phyloP scores from a whole-genome alignment of 2,113 vertebrate species.

The Phalacrocorax brasilianus region DNA sequence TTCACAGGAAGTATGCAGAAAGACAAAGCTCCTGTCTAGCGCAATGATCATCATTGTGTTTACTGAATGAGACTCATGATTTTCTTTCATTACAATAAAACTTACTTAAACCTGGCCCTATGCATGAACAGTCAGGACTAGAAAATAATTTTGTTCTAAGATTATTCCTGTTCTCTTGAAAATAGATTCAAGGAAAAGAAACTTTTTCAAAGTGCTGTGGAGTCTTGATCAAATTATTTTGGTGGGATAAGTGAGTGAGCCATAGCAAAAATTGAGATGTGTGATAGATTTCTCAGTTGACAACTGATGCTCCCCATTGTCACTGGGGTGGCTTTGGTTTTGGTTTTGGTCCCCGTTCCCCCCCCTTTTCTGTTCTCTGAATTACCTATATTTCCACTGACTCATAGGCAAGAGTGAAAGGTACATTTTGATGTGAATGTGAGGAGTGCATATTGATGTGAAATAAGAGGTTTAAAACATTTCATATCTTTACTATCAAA shows the following conservation, averaged over 20 bases:
- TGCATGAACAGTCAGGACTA: neutral
- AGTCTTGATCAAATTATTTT: neutral
- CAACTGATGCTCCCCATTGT: neutral
- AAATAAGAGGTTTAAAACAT: neutral
- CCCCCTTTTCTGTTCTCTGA: neutral
- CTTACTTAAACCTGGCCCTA: neutral
- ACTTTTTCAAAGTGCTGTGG: neutral
- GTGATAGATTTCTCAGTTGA: neutral
- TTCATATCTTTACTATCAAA: neutral
- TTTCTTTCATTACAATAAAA: neutral
- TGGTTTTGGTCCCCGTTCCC: too few species aligned
- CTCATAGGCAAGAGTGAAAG: neutral
- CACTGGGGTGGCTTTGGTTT: rapidly evolving
- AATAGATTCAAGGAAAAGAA: neutral
- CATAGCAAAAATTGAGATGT: neutral
- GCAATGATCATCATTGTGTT: neutral
- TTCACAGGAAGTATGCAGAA: neutral
- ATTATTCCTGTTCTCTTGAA: neutral
- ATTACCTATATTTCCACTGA: neutral
- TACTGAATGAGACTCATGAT: neutral
- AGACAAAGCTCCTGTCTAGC: neutral
- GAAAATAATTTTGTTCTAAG: neutral
- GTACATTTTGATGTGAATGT: neutral
- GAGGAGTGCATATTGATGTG: neutral
- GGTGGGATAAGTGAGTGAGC: neutral